phyloP scores from a whole-genome alignment of 1,140 invertebrate genomes.

The Wiebesia pumilae region DNA sequence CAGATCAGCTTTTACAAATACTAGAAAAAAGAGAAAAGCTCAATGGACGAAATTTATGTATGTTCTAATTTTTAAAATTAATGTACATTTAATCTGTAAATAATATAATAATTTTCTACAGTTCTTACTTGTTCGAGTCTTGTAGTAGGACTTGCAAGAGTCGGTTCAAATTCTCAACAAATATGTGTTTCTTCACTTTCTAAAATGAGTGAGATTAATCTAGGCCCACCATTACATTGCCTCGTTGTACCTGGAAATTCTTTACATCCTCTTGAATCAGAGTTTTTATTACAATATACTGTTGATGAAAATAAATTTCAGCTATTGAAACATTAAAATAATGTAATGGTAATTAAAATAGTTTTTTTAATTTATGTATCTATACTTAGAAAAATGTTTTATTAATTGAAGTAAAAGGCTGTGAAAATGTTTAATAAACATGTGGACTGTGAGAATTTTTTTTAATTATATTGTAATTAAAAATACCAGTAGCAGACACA shows the following conservation, averaged over 20 bases:
- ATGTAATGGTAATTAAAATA: neutral
- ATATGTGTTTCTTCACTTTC: slow-evolving; percentile 84
- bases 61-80: slow-evolving; percentile 32
- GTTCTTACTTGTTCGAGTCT: slow-evolving; percentile 78
- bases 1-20: slow-evolving; percentile 87
- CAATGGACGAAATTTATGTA: slow-evolving; percentile 20
- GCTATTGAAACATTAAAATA: slow-evolving; percentile 29
- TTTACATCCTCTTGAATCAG: slow-evolving; percentile 93
- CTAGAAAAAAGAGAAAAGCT: slow-evolving; percentile 74
- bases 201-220: slow-evolving; percentile 84
- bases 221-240: slow-evolving; percentile 95
- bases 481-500: neutral
- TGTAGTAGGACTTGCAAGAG: slow-evolving; percentile 90
- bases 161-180: slow-evolving; percentile 90
- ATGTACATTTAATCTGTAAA: slow-evolving; percentile 26
- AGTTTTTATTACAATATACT: slow-evolving; percentile 85
- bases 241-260: slow-evolving; percentile 88
- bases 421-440: slow-evolving; percentile 3
- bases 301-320: slow-evolving; percentile 53
- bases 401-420: slow-evolving; percentile 5
- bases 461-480: neutral
- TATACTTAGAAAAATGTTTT: neutral
- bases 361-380: neutral
- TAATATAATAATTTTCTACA: slow-evolving; percentile 65
- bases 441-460: neutral